Conservation (phyloP, 2,888 invertebrate genomes). For the Hedychridium roseum region DNA sequence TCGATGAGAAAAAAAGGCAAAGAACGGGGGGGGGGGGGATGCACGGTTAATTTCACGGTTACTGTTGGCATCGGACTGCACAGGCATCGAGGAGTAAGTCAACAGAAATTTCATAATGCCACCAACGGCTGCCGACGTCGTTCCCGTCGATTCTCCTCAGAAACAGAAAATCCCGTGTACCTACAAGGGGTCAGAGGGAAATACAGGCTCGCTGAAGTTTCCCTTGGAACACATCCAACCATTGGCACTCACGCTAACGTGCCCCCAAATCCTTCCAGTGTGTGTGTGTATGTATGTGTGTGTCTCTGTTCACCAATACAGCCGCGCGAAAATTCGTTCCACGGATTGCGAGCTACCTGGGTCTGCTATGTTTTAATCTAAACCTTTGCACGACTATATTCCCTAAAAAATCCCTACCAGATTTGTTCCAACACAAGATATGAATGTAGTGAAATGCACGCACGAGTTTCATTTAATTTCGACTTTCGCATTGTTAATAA, state of each 20-base stretch:
- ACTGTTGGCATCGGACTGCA: neutral
- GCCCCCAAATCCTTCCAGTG: slow-evolving; percentile 7
- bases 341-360: no score
- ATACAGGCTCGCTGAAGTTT: slow-evolving; percentile 24
- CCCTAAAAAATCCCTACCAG: no score
- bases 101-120: slow-evolving; percentile 20
- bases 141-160: neutral
- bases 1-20: neutral
- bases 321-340: no score
- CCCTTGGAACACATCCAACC: slow-evolving; percentile 34
- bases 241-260: slow-evolving; percentile 19
- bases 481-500: no score
- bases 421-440: no score
- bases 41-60: slow-evolving; percentile 20
- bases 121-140: neutral
- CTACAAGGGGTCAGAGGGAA: slow-evolving; percentile 1
- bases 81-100: slow-evolving; percentile 2
- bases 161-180: slow-evolving; percentile 1
- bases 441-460: no score
- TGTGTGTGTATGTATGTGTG: no score
- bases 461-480: no score
- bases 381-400: no score
- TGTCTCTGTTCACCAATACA: no score
- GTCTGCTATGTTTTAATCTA: no score
- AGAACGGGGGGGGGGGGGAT: neutral